A percentile compares a stretch with the other conserved stretches of the same genome.
phyloP scores from a whole-genome alignment of 1,140 invertebrate genomes.

The Drosophila bocqueti region DNA sequence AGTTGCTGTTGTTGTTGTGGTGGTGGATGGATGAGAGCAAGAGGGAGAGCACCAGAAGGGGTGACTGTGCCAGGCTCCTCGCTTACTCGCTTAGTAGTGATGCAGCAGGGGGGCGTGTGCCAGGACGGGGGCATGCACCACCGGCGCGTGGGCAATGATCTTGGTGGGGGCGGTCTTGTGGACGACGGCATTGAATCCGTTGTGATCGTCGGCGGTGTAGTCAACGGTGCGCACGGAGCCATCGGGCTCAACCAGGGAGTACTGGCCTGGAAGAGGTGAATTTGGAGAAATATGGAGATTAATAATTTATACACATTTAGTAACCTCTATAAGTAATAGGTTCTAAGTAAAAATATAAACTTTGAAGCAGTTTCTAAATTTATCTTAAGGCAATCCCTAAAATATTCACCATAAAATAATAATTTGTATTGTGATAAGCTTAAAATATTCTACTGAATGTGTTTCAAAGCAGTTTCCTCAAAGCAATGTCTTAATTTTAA shows the following conservation, averaged over 20 bases:
- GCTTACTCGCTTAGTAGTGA: slow-evolving; percentile 62
- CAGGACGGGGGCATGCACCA: slow-evolving; percentile 70
- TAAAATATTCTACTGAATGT: not conserved
- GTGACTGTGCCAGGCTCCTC: slow-evolving; percentile 40
- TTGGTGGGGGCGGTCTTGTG: slow-evolving; percentile 85
- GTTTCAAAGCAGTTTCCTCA: not conserved
- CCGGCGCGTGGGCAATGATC: slow-evolving; percentile 76
- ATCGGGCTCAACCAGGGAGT: slow-evolving; percentile 87
- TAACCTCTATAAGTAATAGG: not conserved
- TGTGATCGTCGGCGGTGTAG: slow-evolving; percentile 90
- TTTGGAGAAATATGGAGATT: too few species aligned
- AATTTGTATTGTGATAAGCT: not conserved
- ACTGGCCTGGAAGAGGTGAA: slow-evolving; percentile 83
- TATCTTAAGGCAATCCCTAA: not conserved
- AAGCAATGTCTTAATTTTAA: slow-evolving; percentile 3
- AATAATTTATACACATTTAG: not conserved
- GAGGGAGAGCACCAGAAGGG: slow-evolving; percentile 57
- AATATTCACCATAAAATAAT: not conserved
- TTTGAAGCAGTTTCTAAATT: not conserved
- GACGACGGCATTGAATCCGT: slow-evolving; percentile 86
- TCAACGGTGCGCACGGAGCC: slow-evolving; percentile 87
- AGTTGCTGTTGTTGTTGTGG: slow-evolving; percentile 24
- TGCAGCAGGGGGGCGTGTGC: slow-evolving; percentile 74
- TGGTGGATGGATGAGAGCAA: slow-evolving; percentile 49
- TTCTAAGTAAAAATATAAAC: not conserved